Evolutionary conservation across 1,140 invertebrate species (phyloP).

Genomic region (Eurosta solidaginis): DNA sequence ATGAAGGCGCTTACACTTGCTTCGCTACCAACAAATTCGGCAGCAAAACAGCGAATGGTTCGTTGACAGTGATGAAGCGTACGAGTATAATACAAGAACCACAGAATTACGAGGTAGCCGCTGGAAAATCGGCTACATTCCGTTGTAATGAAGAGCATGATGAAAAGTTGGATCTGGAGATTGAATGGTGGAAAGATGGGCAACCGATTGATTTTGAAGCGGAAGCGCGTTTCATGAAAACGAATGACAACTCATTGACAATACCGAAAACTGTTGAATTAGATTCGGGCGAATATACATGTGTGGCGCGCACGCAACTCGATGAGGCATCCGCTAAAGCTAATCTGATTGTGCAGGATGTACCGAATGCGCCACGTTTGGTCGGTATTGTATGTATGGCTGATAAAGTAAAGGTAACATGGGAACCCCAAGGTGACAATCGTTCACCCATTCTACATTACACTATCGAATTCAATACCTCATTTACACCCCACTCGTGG

Average conservation of each 20-base stretch:
- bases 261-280: slow-evolving; percentile 93
- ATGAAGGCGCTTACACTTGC: slow-evolving; percentile 89
- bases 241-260: slow-evolving; percentile 89
- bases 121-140: slow-evolving; percentile 88
- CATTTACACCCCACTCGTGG: slow-evolving; percentile 93
- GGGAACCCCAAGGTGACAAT: slow-evolving; percentile 91
- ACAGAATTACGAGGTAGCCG: slow-evolving; percentile 88
- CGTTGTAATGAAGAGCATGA: slow-evolving; percentile 90
- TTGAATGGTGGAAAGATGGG: slow-evolving; percentile 87
- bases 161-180: slow-evolving; percentile 75
- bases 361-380: slow-evolving; percentile 86
- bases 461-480: slow-evolving; percentile 92
- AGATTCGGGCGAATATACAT: slow-evolving; percentile 95
- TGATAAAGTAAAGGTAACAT: slow-evolving; percentile 75
- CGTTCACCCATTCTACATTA: slow-evolving; percentile 91
- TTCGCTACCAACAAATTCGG: slow-evolving; percentile 93
- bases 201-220: slow-evolving; percentile 85
- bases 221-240: slow-evolving; percentile 80
- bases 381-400: slow-evolving; percentile 70
- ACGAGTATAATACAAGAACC: slow-evolving; percentile 85
- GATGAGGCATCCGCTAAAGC: slow-evolving; percentile 84
- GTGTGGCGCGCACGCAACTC: slow-evolving; percentile 87
- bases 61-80: slow-evolving; percentile 81
- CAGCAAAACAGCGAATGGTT: slow-evolving; percentile 73
- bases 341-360: slow-evolving; percentile 92